These are phyloP conservation scores for Squalus acanthias DNA, from an alignment of 2,797 vertebrate genomes.

Conservation along the genomic window DNA sequence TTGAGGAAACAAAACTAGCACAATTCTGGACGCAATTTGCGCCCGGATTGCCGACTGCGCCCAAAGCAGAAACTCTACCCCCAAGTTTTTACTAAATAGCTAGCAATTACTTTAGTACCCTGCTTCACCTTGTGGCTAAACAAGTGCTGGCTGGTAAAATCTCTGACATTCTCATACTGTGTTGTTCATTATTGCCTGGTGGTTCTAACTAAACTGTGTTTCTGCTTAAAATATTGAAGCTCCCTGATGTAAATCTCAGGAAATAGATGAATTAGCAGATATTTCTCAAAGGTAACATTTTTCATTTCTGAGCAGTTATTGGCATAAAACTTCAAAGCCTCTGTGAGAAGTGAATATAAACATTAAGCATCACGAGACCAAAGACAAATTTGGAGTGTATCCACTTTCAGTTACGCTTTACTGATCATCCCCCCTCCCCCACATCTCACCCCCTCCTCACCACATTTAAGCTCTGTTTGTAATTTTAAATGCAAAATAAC, in stretches of 20 bases:
- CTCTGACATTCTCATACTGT: background rate
- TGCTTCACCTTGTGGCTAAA: background rate
- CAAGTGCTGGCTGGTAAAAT: background rate
- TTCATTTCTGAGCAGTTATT: conserved; percentile 36
- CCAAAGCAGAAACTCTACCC: background rate
- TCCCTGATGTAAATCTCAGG: conserved; percentile 36
- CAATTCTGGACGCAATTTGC: no score
- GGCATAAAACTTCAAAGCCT: conserved; percentile 35
- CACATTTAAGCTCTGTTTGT: conserved; percentile 15
- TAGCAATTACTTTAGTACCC: background rate
- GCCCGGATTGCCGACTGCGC: background rate
- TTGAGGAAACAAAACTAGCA: background rate
- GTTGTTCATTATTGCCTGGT: conserved; percentile 26
- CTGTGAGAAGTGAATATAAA: conserved; percentile 2
- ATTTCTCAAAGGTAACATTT: conserved; percentile 36
- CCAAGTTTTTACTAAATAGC: background rate
- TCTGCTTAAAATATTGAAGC: conserved; percentile 33
- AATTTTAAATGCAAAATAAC: conserved; percentile 33
- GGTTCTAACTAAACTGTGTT: conserved; percentile 23
- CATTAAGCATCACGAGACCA: conserved; percentile 25
- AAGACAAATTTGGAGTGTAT: conserved; percentile 35
- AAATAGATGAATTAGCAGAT: conserved; percentile 37
- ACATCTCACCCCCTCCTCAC: background rate
- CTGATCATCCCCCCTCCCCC: background rate
- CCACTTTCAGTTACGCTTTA: conserved; percentile 30